Percentiles rank a stretch among this genome's conserved stretches.
Conservation (phyloP, 2,797 vertebrate species). For the Gorsachius magnificus region DNA sequence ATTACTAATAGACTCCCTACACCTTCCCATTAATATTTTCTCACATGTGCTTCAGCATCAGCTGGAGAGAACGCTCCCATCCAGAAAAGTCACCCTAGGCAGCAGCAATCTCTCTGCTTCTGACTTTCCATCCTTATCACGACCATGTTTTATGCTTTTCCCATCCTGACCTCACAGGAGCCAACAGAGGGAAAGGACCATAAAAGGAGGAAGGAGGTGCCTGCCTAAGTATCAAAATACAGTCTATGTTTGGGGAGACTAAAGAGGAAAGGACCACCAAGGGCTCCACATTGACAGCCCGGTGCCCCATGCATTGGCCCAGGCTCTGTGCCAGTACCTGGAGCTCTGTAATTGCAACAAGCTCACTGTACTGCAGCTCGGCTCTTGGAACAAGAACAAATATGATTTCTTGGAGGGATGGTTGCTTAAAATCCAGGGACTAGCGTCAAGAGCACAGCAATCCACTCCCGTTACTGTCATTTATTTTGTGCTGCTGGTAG, state of each 20-base stretch:
- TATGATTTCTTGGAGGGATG: not conserved
- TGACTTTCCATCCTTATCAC: not conserved
- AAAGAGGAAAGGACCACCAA: not conserved
- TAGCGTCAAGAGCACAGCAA: not conserved
- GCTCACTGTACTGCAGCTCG: rapidly evolving
- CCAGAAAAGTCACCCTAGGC: not conserved
- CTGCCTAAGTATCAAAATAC: not conserved
- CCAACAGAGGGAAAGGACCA: not conserved
- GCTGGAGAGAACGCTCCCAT: not conserved
- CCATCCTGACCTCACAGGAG: not conserved
- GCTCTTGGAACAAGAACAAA: not conserved
- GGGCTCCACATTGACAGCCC: not conserved
- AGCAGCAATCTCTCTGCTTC: not conserved
- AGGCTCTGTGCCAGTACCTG: not conserved
- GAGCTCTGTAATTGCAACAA: not conserved
- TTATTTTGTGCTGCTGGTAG: conserved; percentile 33
- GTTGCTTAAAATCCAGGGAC: not conserved
- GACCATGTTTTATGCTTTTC: not conserved
- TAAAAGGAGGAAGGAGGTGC: not conserved
- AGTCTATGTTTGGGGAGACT: not conserved
- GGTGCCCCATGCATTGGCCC: not conserved
- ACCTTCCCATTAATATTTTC: not conserved
- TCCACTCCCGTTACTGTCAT: not conserved
- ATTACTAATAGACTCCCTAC: not conserved
- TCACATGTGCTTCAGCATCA: not conserved